phyloP scores from a whole-genome alignment of 2,888 invertebrate species.

The Dicyrtomina minuta region DNA sequence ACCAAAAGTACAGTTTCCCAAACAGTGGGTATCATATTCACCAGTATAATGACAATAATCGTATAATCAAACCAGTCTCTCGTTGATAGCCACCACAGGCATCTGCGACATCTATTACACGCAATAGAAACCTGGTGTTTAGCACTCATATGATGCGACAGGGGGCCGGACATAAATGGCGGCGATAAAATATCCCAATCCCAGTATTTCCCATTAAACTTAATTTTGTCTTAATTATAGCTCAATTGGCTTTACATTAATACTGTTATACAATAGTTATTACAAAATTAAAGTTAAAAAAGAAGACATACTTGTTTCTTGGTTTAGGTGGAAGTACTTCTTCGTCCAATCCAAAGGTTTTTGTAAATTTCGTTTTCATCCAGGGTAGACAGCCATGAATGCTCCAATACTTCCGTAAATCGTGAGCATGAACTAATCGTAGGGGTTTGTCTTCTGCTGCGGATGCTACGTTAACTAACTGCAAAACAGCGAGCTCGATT shows the following conservation, averaged over 20 bases:
- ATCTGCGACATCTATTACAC: constrained; percentile 31
- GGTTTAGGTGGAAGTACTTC: constrained; percentile 29
- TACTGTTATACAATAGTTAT: not conserved
- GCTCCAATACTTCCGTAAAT: constrained; percentile 41
- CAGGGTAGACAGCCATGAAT: constrained; percentile 34
- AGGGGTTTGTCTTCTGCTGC: constrained; percentile 59
- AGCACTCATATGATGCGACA: no score
- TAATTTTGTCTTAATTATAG: no score
- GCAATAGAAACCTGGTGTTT: no score
- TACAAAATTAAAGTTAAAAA: not conserved
- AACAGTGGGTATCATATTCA: constrained; percentile 52
- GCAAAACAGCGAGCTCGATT: constrained; percentile 63
- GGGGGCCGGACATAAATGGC: no score
- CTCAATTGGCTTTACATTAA: no score
- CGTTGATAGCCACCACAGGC: constrained; percentile 45
- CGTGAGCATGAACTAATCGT: constrained; percentile 40
- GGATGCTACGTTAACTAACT: constrained; percentile 62
- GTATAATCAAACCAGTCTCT: constrained; percentile 58
- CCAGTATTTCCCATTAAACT: no score
- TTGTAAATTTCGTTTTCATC: constrained; percentile 14
- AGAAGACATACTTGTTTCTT: constrained; percentile 7
- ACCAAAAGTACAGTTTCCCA: constrained; percentile 56
- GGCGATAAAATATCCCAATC: no score
- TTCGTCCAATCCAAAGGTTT: constrained; percentile 23
- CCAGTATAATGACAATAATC: constrained; percentile 49